These are phyloP conservation scores for Hexactinellida sp. DNA, from an alignment of 37 sponge, comb jelly and placozoan genomes.

Conservation along the genomic window DNA sequence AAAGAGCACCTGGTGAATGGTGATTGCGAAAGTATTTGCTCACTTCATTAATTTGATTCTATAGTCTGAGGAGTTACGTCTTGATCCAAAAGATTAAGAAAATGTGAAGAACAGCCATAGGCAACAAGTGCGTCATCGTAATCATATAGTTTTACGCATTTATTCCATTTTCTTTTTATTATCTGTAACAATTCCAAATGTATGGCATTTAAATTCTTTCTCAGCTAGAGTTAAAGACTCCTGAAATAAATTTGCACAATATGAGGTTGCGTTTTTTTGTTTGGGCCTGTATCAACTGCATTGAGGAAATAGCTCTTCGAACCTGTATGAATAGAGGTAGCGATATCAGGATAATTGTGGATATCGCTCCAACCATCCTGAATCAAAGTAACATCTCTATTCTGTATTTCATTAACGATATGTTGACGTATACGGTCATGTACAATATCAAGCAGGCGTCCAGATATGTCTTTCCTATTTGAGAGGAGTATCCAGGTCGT, in stretches of 20 bases:
- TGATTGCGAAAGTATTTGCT: not conserved
- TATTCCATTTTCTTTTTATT: not conserved
- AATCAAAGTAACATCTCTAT: not conserved
- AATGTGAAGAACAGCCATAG: too few species aligned
- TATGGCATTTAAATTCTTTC: not conserved
- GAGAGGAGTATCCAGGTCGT: not conserved
- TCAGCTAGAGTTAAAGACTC: too few species aligned
- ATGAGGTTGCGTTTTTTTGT: not conserved
- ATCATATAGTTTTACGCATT: not conserved
- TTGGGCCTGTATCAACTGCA: not conserved
- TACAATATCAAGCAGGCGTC: not conserved
- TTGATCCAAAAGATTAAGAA: not conserved
- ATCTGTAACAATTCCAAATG: not conserved
- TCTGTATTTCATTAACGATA: not conserved
- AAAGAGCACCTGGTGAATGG: not conserved
- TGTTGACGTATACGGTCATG: not conserved
- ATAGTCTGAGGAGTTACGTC: not conserved
- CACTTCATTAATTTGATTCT: not conserved
- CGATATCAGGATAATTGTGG: not conserved
- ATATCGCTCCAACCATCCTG: constrained; percentile 1
- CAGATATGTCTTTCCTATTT: not conserved
- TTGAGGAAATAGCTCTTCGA: not conserved
- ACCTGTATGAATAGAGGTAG: not conserved
- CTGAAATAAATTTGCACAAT: not conserved
- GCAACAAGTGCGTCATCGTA: not conserved